Evolutionary conservation across 2,113 vertebrate species (phyloP).

Genomic region (Athene noctua): DNA sequence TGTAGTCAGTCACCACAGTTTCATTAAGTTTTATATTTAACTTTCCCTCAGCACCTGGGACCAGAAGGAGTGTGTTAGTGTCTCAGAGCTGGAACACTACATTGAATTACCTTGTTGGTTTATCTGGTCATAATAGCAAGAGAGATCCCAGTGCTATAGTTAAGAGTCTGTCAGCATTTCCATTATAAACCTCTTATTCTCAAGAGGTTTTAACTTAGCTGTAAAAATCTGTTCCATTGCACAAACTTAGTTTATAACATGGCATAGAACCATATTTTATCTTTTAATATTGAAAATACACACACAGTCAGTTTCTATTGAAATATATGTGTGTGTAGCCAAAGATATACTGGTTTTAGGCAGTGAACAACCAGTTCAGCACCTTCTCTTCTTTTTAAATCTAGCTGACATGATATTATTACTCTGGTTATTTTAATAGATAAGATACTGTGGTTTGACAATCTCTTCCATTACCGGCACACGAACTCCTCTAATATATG

Average conservation of each 20-base stretch:
- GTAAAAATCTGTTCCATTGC: constrained; percentile 40
- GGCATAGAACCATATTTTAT: constrained; percentile 15
- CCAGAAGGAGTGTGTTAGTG: constrained; percentile 37
- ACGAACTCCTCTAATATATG: constrained; percentile 5
- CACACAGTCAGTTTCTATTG: not conserved
- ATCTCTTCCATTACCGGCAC: not conserved
- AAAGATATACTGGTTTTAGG: not conserved
- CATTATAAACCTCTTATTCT: constrained; percentile 44
- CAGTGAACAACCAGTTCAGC: not conserved
- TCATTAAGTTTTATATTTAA: constrained; percentile 67
- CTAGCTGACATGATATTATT: not conserved
- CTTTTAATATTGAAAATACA: constrained; percentile 34
- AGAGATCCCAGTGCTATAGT: constrained; percentile 55
- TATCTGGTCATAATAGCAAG: constrained; percentile 64
- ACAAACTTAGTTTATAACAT: constrained; percentile 46
- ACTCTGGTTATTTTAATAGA: constrained; percentile 5
- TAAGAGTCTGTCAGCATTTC: constrained; percentile 62
- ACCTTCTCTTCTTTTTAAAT: not conserved
- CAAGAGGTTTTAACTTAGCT: constrained; percentile 42
- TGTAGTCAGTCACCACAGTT: constrained; percentile 2
- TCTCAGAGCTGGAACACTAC: constrained; percentile 48
- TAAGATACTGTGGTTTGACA: not conserved
- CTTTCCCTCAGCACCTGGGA: constrained; percentile 43
- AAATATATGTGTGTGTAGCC: not conserved
- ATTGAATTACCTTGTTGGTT: constrained; percentile 68